Evolutionary conservation across 37 sponge, comb jelly and placozoan species (phyloP), one percentile per base, ranked within the genome.

Genomic region (Hexactinellida sp.): DNA sequence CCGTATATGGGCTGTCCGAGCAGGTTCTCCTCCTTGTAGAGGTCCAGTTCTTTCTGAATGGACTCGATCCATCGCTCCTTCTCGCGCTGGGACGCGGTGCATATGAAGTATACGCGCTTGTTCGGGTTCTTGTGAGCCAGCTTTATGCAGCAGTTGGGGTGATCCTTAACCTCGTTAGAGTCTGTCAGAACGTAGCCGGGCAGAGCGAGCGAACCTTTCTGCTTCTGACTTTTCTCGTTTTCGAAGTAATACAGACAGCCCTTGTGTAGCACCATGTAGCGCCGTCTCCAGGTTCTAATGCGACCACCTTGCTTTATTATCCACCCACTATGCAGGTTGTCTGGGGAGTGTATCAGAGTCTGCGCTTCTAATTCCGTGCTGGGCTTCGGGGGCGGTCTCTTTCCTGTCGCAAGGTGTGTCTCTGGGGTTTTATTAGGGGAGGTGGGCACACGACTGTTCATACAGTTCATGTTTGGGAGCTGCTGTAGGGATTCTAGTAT

Each of bases 181-280:
- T 63, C 76, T 3, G 76, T 25, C 76, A 63, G 34, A n/a, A 63
- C 76, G 13, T 92, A 94, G 38, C 91, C 91, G 0, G 82, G n/a
- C 30, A 94, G 83, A 5, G 85, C 39, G 83, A 94, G 90, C 36
- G 47, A 84, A 25, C 94, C 94, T 36, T 94, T 91, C 24, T 92
- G 85, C 16, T 37, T 30, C 0, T 41, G 19, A 36, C 92, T 88
- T 0, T 85, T 90, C 82, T 94, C 91, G 63, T 91, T 91, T 7
- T 86, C 86, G 55, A 89, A 92, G 87, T 92, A 94, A 82, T 94
- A 94, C 24, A 89, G 86, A 63, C 93, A 91, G 21, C 95, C 95
- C 1, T 55, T 38, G 28, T 88, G 87, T 55, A 94, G 83, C 0
- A 94, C 85, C 28, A 94, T 83, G 88, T 91, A 94, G 1, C 95